These are phyloP conservation scores for Yoshiicerus persimilis DNA, from an alignment of 1,140 invertebrate genomes.

Conservation along the genomic window DNA sequence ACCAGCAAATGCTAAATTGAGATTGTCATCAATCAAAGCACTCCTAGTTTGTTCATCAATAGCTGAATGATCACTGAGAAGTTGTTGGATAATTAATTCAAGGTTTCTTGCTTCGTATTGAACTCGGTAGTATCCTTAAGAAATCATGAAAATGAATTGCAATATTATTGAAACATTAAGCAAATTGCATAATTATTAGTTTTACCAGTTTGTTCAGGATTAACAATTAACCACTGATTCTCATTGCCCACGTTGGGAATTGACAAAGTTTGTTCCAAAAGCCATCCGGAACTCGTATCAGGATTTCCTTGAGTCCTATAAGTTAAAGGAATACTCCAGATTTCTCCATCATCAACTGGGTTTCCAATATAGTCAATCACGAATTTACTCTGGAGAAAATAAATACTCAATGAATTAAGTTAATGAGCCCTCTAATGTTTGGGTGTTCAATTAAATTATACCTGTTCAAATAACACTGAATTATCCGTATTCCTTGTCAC, in stretches of 20 bases:
- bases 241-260: not conserved
- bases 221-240: constrained; percentile 23
- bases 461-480: not conserved
- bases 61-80: constrained; percentile 51
- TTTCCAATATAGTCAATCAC: not conserved
- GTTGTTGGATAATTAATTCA: constrained; percentile 54
- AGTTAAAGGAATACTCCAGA: not conserved
- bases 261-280: not conserved
- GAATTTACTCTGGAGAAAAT: not conserved
- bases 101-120: constrained; percentile 61
- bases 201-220: constrained; percentile 29
- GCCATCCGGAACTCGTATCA: not conserved
- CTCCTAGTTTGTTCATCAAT: constrained; percentile 57
- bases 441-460: no score
- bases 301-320: not conserved
- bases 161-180: not conserved
- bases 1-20: constrained; percentile 59
- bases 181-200: not conserved
- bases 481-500: not conserved
- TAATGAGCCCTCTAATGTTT: no score
- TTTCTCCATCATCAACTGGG: not conserved
- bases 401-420: no score
- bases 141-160: not conserved
- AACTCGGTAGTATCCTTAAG: constrained; percentile 60
- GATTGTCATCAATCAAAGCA: constrained; percentile 64